These are phyloP conservation scores for Falco novaeseelandiae DNA, from an alignment of 2,797 vertebrate genomes.

Conservation along the genomic window DNA sequence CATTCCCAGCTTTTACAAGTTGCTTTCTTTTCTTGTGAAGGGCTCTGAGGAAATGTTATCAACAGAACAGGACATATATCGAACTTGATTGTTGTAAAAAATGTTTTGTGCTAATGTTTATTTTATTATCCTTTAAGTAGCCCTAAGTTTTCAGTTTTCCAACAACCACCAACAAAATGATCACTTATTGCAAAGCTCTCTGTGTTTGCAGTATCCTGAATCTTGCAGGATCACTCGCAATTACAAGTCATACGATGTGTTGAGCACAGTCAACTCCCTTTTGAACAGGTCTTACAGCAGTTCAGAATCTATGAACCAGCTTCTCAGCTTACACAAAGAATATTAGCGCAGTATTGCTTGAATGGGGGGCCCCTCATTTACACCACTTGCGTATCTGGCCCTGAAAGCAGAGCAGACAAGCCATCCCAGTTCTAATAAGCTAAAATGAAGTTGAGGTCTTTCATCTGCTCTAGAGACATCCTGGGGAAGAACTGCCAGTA, in stretches of 20 bases:
- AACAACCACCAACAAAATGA: neutral
- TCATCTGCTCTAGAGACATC: neutral
- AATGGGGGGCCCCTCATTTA: neutral
- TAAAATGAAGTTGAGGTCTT: neutral
- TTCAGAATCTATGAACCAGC: neutral
- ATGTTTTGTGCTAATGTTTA: constrained; percentile 42
- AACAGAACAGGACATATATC: constrained; percentile 6
- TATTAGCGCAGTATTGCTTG: neutral
- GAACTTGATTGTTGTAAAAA: constrained; percentile 29
- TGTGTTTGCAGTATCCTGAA: neutral
- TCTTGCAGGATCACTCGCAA: neutral
- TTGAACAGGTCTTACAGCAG: neutral
- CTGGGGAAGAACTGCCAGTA: neutral
- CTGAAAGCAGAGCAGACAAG: neutral
- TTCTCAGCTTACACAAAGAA: neutral
- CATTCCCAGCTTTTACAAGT: constrained; percentile 23
- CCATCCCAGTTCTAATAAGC: neutral
- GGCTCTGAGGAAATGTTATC: constrained; percentile 13
- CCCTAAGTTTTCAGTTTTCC: constrained; percentile 13
- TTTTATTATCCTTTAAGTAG: constrained; percentile 41
- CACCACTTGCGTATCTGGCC: neutral
- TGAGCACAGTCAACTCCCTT: neutral
- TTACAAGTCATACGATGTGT: neutral
- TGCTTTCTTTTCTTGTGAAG: neutral
- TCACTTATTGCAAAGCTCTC: neutral